A percentile compares a stretch with the other conserved stretches of the same genome.
phyloP scores from a whole-genome alignment of 1,140 invertebrate genomes.

The Megathymus violae region DNA sequence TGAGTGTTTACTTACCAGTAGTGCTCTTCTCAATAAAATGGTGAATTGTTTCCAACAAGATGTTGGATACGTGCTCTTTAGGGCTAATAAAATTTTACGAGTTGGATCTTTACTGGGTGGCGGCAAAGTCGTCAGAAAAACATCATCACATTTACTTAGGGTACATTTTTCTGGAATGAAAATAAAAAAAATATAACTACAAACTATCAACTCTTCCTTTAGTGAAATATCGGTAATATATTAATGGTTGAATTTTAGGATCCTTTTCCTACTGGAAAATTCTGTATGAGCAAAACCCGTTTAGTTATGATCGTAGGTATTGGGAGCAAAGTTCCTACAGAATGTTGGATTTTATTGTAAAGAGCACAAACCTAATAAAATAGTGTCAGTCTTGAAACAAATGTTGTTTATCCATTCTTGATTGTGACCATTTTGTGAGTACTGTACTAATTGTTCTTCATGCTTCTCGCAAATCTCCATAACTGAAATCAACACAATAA shows the following conservation, averaged over 20 bases:
- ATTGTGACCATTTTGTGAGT: constrained; percentile 88
- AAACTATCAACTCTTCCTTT: too few species aligned
- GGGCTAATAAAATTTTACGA: constrained; percentile 65
- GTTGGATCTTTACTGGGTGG: constrained; percentile 66
- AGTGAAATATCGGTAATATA: too few species aligned
- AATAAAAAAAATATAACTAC: too few species aligned
- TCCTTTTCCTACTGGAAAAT: too few species aligned
- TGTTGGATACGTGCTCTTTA: constrained; percentile 74
- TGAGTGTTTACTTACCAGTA: constrained; percentile 56
- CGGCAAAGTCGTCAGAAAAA: constrained; percentile 64
- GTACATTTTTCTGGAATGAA: constrained; percentile 63
- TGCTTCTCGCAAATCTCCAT: constrained; percentile 92
- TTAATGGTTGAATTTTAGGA: too few species aligned
- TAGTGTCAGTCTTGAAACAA: constrained; percentile 63
- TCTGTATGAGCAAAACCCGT: too few species aligned
- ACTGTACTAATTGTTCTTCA: too few species aligned
- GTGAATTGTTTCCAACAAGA: constrained; percentile 68
- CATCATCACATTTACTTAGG: constrained; percentile 55
- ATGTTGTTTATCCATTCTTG: constrained; percentile 83
- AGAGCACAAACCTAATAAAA: constrained; percentile 53
- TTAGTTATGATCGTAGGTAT: too few species aligned
- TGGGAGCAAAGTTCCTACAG: too few species aligned
- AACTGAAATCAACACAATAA: constrained; percentile 84
- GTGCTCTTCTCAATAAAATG: constrained; percentile 63
- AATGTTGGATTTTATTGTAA: too few species aligned